Percentiles rank a stretch among this genome's conserved stretches.
Evolutionary conservation across 2,888 invertebrate species (phyloP).

Genomic region (Rhagophthalmus giganteus): DNA sequence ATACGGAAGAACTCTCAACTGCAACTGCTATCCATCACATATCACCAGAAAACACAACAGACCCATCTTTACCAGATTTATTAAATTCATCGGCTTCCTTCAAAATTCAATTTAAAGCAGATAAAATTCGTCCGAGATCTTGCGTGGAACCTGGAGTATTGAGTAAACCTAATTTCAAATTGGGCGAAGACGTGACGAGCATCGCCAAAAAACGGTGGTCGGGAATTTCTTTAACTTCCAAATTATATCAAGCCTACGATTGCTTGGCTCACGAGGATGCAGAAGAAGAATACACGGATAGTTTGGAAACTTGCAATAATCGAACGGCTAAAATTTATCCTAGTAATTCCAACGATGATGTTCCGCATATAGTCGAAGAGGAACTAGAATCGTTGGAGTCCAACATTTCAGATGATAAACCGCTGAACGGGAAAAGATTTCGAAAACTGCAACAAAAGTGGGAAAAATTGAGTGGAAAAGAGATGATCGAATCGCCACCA

Average conservation of each 20-base stretch:
- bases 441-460: conserved; percentile 76
- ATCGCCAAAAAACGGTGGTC: conserved; percentile 71
- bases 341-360: conserved; percentile 34
- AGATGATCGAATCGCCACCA: conserved; percentile 51
- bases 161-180: conserved; percentile 48
- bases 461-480: conserved; percentile 72
- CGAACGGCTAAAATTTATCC: conserved; percentile 22
- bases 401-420: conserved; percentile 51
- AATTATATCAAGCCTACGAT: conserved; percentile 73
- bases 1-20: conserved; percentile 51
- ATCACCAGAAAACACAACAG: conserved; percentile 54
- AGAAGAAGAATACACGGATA: conserved; percentile 73
- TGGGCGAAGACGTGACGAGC: conserved; percentile 53
- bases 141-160: conserved; percentile 63
- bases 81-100: conserved; percentile 61
- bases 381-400: conserved; percentile 52
- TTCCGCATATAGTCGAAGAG: conserved; percentile 34
- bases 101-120: conserved; percentile 53
- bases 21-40: conserved; percentile 59
- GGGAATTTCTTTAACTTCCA: conserved; percentile 69
- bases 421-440: conserved; percentile 68
- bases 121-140: conserved; percentile 69
- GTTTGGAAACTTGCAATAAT: conserved; percentile 61
- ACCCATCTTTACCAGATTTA: conserved; percentile 58
- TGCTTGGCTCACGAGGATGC: conserved; percentile 68